Evolutionary conservation across 2,888 invertebrate species (phyloP), one percentile per base, ranked within the genome.

Genomic region (Heliconius ismenius): DNA sequence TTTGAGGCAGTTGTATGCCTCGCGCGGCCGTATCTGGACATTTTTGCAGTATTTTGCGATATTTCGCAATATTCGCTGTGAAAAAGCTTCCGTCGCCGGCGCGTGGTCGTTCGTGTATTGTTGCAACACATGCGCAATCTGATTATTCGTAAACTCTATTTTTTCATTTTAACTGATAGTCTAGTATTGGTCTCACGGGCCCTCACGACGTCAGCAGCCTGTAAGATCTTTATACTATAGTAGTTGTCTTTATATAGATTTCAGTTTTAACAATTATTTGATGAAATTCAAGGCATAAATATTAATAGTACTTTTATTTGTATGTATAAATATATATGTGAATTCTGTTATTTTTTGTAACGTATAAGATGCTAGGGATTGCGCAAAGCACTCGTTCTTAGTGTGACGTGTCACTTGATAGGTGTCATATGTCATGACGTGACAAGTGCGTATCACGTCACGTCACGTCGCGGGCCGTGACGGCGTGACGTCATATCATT

Each of bases 401-500:
- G 13, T 21, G 69, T 54, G 28, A 70, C 18, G 54, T 70, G 69
- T 58, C 70, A 21, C 69, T 21, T 54, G n/a, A 32, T 26, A 49
- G 21, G 43, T 68, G 69, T 69, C 69, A n/a, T 13, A n/a, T 28
- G 54, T 54, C 28, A 24, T 28, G n/a, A 36, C 54, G 15, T 28
- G 36, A 36, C 60, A 60, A 60, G 24, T 26, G 24, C 13, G 26
- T 26, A 18, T 11, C 32, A 32, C 28, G 63, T n/a, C 65, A 36
- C 28, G 64, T 64, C 32, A 32, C 28, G 9, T 63, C 28, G 28
- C 28, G 28, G 64, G 21, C 28, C 28, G 58, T 70, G 32, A 36
- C 18, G 70, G 54, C 58, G 24, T 39, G 28, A 26, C 76, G 39
- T 72, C 39, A 73, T 75, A 28, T 78, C 73, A 39, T 76, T 70